A percentile compares a stretch with the other conserved stretches of the same genome.
Conservation (phyloP, 2,888 invertebrate species). For the Phortica okadai region DNA sequence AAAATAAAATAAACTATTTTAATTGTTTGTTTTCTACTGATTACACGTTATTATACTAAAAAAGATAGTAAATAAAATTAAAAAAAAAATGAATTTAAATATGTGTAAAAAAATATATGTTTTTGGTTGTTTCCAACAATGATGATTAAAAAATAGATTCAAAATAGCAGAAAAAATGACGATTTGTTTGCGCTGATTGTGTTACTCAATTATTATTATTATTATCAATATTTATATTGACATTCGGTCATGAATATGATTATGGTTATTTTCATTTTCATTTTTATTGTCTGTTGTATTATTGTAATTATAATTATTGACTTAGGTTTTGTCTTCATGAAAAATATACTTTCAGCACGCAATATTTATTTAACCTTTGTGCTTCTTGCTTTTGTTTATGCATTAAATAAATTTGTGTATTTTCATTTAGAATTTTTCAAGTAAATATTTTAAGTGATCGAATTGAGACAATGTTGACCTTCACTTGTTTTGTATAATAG, state of each 20-base stretch:
- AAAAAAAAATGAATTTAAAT: not conserved
- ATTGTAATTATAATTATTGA: not conserved
- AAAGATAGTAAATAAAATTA: conserved; percentile 47
- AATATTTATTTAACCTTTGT: too few species aligned
- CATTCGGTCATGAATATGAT: too few species aligned
- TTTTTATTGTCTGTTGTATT: not conserved
- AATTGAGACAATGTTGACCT: not conserved
- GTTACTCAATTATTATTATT: conserved; percentile 53
- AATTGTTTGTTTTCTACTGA: conserved; percentile 57
- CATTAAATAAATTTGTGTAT: not conserved
- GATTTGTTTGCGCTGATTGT: conserved; percentile 39
- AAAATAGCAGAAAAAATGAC: conserved; percentile 22
- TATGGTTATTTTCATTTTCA: not conserved
- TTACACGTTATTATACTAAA: conserved; percentile 55
- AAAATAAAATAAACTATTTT: conserved; percentile 47
- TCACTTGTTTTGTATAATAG: not conserved
- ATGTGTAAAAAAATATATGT: too few species aligned
- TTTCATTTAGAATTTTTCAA: too few species aligned
- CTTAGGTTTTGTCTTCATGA: not conserved
- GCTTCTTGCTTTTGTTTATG: too few species aligned
- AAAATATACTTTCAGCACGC: too few species aligned
- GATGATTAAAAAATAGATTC: too few species aligned
- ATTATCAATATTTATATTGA: not conserved
- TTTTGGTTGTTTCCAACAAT: too few species aligned
- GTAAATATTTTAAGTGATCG: not conserved